Conservation (phyloP, 2,888 invertebrate genomes). For the Cremastobaeus sp. region DNA sequence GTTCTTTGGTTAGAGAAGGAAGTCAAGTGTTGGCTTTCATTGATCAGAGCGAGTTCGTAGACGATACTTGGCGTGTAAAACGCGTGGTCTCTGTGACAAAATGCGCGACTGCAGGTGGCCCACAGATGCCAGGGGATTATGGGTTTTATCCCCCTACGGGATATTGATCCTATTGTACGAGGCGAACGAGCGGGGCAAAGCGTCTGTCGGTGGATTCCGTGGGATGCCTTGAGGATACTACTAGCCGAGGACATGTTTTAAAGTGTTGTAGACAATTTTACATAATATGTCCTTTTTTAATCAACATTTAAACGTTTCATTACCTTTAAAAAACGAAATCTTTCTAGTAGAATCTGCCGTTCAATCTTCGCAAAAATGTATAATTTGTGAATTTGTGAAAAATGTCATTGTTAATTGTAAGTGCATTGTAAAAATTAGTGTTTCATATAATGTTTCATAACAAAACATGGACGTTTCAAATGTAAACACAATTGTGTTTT, state of each 20-base stretch:
- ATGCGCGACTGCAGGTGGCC: constrained; percentile 78
- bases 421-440: too few species aligned
- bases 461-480: too few species aligned
- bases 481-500: too few species aligned
- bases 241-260: constrained; percentile 56
- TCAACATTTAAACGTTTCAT: too few species aligned
- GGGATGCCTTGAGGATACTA: constrained; percentile 51
- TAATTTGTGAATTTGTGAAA: too few species aligned
- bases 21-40: constrained; percentile 52
- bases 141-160: constrained; percentile 77
- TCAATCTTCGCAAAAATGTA: too few species aligned
- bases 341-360: too few species aligned
- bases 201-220: constrained; percentile 53
- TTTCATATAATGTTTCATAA: too few species aligned
- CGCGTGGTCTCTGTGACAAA: constrained; percentile 75
- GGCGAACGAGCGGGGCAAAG: constrained; percentile 64
- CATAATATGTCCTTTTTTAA: too few species aligned
- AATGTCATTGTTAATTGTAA: too few species aligned
- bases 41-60: constrained; percentile 39
- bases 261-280: too few species aligned
- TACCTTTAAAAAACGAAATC: too few species aligned
- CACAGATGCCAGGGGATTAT: constrained; percentile 77
- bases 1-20: constrained; percentile 52
- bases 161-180: constrained; percentile 77
- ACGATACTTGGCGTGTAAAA: constrained; percentile 61